Conservation (phyloP, 2,113 vertebrate genomes). For the Podarcis cretensis region DNA sequence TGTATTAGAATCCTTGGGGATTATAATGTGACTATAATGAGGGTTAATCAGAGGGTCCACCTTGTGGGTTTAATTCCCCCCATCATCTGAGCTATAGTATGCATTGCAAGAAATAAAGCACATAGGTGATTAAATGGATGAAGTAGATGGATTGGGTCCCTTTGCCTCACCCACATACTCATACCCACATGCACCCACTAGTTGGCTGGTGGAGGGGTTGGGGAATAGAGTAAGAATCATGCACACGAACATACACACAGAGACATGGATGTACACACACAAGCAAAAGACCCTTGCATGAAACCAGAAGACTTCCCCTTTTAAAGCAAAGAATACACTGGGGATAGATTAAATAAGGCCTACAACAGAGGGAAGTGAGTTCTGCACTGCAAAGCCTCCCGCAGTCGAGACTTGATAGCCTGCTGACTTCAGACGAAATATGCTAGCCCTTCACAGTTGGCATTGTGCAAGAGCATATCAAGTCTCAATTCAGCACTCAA, state of each 20-base stretch:
- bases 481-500: background rate
- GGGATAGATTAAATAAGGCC: constrained; percentile 29
- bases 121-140: too few species aligned
- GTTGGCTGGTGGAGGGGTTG: background rate
- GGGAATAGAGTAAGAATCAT: background rate
- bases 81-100: too few species aligned
- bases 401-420: accelerated
- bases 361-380: constrained; percentile 38
- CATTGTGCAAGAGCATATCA: accelerated
- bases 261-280: too few species aligned
- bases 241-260: background rate
- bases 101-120: too few species aligned
- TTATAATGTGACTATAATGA: too few species aligned
- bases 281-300: background rate
- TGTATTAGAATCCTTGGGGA: too few species aligned
- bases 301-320: background rate
- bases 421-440: constrained; percentile 13
- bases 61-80: too few species aligned
- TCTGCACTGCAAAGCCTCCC: constrained; percentile 36
- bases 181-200: too few species aligned
- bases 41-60: too few species aligned
- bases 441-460: background rate
- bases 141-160: too few species aligned
- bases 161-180: too few species aligned
- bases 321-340: constrained; percentile 18